Evolutionary conservation across 2,797 vertebrate species (phyloP).

Genomic region (Microchirus variegatus): DNA sequence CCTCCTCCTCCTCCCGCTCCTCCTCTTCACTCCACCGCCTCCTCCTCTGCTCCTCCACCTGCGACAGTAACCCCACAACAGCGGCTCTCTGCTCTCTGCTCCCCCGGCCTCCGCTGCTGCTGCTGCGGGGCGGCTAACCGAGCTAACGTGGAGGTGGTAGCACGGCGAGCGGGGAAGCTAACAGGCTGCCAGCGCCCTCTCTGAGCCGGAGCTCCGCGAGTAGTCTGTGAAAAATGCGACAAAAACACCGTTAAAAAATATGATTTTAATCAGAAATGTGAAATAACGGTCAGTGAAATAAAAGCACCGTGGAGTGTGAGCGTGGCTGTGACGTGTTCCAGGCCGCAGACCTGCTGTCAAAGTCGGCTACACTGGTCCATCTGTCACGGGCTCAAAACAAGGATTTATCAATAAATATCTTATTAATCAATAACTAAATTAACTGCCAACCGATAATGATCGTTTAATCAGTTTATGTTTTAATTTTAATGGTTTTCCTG

Average conservation of each 20-base stretch:
- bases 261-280: neutral
- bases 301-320: no score
- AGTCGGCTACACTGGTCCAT: no score
- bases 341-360: no score
- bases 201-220: neutral
- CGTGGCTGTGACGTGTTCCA: no score
- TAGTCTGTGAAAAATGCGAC: no score
- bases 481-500: no score
- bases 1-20: conserved; percentile 34
- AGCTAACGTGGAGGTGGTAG: conserved; percentile 20
- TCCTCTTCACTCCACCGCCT: neutral
- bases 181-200: neutral
- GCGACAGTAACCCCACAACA: conserved; percentile 2
- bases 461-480: no score
- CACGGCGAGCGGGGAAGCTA: conserved; percentile 3
- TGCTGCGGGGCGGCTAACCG: conserved; percentile 12
- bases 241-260: neutral
- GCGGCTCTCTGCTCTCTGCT: neutral
- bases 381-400: no score
- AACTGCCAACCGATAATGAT: no score
- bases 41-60: neutral
- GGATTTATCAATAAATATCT: no score
- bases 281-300: no score
- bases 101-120: neutral
- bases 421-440: no score